Conservation (phyloP, 2,888 invertebrate genomes). For the Margaritifera margaritifera region DNA sequence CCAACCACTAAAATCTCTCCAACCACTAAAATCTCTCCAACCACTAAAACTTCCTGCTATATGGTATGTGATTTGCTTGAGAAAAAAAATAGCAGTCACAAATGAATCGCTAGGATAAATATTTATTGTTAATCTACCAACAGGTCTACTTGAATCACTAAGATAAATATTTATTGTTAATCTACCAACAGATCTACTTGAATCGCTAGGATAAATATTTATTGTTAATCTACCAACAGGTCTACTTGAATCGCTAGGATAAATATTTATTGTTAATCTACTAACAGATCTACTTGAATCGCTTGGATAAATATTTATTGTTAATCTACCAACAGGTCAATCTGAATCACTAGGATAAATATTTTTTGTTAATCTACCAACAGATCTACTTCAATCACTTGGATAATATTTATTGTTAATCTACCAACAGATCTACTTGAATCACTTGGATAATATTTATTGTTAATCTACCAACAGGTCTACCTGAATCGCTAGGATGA, state of each 20-base stretch:
- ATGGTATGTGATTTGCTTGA: no score
- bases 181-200: constrained; percentile 11
- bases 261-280: not conserved
- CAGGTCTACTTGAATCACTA: constrained; percentile 18
- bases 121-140: not conserved
- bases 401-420: not conserved
- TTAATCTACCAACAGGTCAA: constrained; percentile 9
- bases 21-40: no score
- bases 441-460: not conserved
- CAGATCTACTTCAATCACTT: not conserved
- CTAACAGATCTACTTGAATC: constrained; percentile 5
- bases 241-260: constrained; percentile 11
- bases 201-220: not conserved
- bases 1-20: no score
- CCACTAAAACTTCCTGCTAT: no score
- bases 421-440: constrained; percentile 14
- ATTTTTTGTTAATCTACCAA: not conserved
- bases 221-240: constrained; percentile 4
- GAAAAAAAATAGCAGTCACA: no score
- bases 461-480: constrained; percentile 11
- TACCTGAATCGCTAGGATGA: constrained; percentile 8
- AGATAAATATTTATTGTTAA: not conserved
- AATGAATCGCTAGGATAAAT: not conserved
- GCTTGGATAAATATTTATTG: not conserved
- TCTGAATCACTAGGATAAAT: constrained; percentile 6